Percentiles rank a stretch among this genome's conserved stretches.
Conservation (phyloP, 1,140 invertebrate genomes). For the Drosophila fuyamai region DNA sequence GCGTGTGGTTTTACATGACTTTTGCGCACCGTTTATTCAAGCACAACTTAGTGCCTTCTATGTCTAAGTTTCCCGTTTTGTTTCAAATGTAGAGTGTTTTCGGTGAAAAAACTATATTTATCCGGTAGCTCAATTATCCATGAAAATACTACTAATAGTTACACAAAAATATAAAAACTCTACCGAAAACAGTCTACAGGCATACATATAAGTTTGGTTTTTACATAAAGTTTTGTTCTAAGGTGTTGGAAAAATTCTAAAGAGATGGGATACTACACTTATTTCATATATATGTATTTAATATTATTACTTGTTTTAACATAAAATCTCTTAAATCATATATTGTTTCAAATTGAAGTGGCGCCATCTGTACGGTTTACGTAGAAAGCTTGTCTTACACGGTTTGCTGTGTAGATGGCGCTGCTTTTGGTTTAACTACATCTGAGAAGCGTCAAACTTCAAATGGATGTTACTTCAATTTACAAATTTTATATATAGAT, state of each 20-base stretch:
- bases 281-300: too few species aligned
- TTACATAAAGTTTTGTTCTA: too few species aligned
- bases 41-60: constrained; percentile 70
- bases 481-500: too few species aligned
- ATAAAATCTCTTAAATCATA: neutral
- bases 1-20: constrained; percentile 83
- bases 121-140: too few species aligned
- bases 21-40: constrained; percentile 77
- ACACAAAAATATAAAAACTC: too few species aligned
- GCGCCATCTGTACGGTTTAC: constrained; percentile 5
- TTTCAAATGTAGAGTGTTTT: neutral
- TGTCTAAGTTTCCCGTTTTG: constrained; percentile 14
- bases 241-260: too few species aligned
- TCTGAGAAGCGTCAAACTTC: neutral
- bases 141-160: too few species aligned
- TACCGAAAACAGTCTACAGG: too few species aligned
- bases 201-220: too few species aligned
- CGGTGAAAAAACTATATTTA: neutral
- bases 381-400: neutral
- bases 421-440: neutral
- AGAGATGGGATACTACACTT: too few species aligned
- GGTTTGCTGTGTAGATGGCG: constrained; percentile 6
- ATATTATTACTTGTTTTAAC: too few species aligned
- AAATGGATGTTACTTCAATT: neutral
- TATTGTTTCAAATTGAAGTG: neutral